Conservation (phyloP, 1,140 invertebrate species). For the Lepidotrigona ventralis region DNA sequence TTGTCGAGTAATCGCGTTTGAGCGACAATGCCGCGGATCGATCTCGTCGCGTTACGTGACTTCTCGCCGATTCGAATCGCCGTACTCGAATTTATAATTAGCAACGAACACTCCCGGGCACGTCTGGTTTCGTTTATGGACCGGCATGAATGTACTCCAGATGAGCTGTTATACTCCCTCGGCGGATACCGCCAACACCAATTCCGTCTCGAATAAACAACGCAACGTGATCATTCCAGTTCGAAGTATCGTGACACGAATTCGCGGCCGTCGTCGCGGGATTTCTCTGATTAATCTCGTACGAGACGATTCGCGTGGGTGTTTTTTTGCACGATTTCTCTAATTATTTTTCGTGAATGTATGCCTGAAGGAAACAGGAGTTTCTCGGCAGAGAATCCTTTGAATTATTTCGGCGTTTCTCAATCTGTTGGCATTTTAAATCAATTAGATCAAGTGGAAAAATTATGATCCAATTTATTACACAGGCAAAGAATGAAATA, state of each 20-base stretch:
- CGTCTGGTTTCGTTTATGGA: constrained; percentile 42
- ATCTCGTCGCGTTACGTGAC: constrained; percentile 26
- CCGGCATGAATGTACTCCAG: constrained; percentile 32
- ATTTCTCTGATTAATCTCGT: neutral
- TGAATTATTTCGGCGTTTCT: too few relatives aligned
- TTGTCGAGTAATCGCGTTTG: constrained; percentile 21
- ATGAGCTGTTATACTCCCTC: constrained; percentile 30
- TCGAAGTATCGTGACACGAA: neutral
- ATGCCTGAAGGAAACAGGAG: too few relatives aligned
- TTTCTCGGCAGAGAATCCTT: too few relatives aligned
- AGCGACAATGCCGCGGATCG: neutral
- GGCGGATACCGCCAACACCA: neutral
- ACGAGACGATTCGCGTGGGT: too few relatives aligned
- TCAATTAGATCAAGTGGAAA: too few relatives aligned
- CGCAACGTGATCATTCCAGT: neutral
- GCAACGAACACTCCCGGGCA: constrained; percentile 1
- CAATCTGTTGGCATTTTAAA: too few relatives aligned
- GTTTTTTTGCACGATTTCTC: too few relatives aligned
- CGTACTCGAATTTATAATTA: constrained; percentile 49
- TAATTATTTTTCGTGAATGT: too few relatives aligned
- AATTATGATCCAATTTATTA: too few relatives aligned
- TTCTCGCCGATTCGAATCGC: constrained; percentile 15
- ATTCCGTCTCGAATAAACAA: constrained; percentile 15
- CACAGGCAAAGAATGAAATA: too few relatives aligned
- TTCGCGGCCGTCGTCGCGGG: neutral